phyloP scores from a whole-genome alignment of 1,140 invertebrate genomes.

The Radopholus similis region DNA sequence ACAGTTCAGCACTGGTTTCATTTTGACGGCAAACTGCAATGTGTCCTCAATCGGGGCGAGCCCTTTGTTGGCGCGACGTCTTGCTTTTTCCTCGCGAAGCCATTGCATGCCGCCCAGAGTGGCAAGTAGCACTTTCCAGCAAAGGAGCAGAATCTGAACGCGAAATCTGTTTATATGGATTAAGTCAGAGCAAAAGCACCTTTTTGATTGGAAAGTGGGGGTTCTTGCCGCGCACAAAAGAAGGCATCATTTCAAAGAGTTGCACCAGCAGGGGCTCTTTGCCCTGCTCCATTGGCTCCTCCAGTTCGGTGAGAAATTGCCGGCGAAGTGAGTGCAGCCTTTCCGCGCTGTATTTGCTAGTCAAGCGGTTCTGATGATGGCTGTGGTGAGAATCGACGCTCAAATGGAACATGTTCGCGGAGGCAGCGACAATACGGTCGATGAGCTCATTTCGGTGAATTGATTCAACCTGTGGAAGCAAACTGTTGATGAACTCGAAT shows the following conservation, averaged over 20 bases:
- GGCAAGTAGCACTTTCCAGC: constrained; percentile 53
- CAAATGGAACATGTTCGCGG: too few relatives aligned
- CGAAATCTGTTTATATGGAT: constrained; percentile 4
- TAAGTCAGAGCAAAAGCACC: constrained; percentile 18
- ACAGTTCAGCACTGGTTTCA: constrained; percentile 31
- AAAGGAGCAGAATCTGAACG: constrained; percentile 42
- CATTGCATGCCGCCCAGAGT: constrained; percentile 48
- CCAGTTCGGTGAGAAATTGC: constrained; percentile 50
- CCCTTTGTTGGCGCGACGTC: constrained; percentile 28
- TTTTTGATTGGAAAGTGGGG: constrained; percentile 59
- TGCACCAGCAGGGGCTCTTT: constrained; percentile 44
- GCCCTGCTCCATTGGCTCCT: constrained; percentile 48
- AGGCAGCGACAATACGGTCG: constrained; percentile 4
- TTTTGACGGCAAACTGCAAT: constrained; percentile 37
- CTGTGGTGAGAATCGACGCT: constrained; percentile 1
- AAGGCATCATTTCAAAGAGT: constrained; percentile 57
- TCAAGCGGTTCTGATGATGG: background rate
- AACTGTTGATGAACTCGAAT: background rate
- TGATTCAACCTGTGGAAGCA: constrained; percentile 27
- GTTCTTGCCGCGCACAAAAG: constrained; percentile 47
- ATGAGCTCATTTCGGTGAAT: constrained; percentile 43
- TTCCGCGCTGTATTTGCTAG: constrained; percentile 27
- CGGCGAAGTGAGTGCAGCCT: constrained; percentile 29
- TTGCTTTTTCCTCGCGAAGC: constrained; percentile 36
- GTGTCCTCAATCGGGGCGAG: constrained; percentile 53